Evolutionary conservation across 2,113 vertebrate genomes (phyloP).

Genomic region (Eurypyga helias): DNA sequence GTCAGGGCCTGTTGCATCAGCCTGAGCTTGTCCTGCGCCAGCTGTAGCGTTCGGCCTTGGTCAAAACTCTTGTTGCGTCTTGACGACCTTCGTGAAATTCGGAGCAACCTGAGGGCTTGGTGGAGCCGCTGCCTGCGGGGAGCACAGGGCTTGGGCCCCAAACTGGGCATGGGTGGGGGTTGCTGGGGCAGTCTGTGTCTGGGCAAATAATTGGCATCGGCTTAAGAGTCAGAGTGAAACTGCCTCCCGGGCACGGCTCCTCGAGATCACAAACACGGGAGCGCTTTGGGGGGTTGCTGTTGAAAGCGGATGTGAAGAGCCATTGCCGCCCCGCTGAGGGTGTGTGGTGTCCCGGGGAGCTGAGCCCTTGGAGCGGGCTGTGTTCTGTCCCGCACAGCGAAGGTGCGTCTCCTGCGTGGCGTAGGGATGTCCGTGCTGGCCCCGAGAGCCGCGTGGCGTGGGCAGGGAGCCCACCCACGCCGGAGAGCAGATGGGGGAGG

Average conservation of each 20-base stretch:
- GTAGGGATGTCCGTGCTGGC: background rate
- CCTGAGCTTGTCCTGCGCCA: background rate
- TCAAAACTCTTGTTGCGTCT: background rate
- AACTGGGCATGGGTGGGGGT: background rate
- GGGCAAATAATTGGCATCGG: background rate
- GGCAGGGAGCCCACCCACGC: background rate
- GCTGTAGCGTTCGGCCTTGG: background rate
- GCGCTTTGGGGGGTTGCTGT: background rate
- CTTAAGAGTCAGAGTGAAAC: background rate
- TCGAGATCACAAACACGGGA: background rate
- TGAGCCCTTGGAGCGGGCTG: background rate
- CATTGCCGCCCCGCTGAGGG: background rate
- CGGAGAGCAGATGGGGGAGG: background rate
- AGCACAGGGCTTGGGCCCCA: background rate
- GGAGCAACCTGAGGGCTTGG: background rate
- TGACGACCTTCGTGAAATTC: background rate
- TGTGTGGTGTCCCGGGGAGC: background rate
- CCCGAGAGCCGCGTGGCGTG: background rate
- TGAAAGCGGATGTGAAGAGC: background rate
- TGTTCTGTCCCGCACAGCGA: background rate
- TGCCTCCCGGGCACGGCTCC: background rate
- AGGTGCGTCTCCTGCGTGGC: background rate
- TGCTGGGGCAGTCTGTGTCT: background rate
- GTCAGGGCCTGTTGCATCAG: background rate
- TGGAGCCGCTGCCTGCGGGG: background rate